Conservation (phyloP, 2,797 vertebrate genomes). For the Ataeniobius toweri region DNA sequence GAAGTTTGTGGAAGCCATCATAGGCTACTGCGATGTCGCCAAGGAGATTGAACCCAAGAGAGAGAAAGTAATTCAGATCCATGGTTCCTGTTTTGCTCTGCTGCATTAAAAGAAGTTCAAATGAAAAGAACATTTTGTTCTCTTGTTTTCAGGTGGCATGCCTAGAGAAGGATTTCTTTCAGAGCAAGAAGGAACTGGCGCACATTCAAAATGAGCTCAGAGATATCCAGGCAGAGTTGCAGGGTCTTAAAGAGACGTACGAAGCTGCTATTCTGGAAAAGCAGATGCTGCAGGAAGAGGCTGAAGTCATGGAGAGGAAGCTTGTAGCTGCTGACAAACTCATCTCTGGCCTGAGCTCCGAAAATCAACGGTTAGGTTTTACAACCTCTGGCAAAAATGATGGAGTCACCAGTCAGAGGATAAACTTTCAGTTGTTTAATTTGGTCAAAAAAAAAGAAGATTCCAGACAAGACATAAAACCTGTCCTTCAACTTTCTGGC, state of each 20-base stretch:
- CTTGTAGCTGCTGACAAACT: conserved; percentile 94
- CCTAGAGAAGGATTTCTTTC: conserved; percentile 88
- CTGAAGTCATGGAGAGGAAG: conserved; percentile 93
- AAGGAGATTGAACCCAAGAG: conserved; percentile 93
- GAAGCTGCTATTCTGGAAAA: conserved; percentile 87
- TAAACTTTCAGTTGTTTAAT: too few species aligned
- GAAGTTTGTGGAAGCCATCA: conserved; percentile 94
- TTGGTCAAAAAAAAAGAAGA: too few species aligned
- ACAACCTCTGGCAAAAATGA: neutral
- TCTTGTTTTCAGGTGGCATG: conserved; percentile 84
- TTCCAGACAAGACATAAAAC: too few species aligned
- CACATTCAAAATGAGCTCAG: conserved; percentile 87
- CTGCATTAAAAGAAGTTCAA: neutral
- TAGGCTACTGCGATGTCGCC: conserved; percentile 93
- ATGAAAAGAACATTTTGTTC: neutral
- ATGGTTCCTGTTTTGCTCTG: neutral
- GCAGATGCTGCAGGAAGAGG: conserved; percentile 89
- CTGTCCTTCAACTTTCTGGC: too few species aligned
- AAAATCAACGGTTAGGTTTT: conserved; percentile 87
- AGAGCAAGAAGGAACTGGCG: conserved; percentile 88
- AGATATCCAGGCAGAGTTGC: conserved; percentile 86
- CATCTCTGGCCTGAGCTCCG: conserved; percentile 91
- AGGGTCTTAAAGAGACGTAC: conserved; percentile 85
- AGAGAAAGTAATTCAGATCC: conserved; percentile 85
- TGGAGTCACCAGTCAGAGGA: too few species aligned